A percentile compares a stretch with the other conserved stretches of the same genome.
Evolutionary conservation across 1,140 invertebrate species (phyloP).

Genomic region (Pogonomyrmex barbatus): DNA sequence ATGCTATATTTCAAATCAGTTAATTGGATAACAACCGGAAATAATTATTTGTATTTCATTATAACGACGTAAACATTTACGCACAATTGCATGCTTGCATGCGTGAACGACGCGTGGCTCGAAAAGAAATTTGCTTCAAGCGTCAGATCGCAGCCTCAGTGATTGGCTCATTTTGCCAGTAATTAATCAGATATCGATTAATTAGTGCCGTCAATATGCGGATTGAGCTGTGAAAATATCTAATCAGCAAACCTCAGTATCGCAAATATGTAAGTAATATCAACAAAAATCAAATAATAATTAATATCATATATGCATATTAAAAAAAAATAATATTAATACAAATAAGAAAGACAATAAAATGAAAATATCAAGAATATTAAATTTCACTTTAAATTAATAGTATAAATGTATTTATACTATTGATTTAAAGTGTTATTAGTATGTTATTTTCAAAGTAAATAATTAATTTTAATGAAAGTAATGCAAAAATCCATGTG

Average conservation of each 20-base stretch:
- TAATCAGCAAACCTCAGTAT: constrained; percentile 8
- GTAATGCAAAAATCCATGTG: neutral
- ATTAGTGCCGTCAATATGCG: constrained; percentile 47
- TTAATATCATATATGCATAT: neutral
- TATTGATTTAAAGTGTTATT: too few relatives aligned
- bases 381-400: neutral
- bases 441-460: neutral
- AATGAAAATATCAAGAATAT: neutral
- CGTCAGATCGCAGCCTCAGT: constrained; percentile 16
- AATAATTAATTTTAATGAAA: constrained; percentile 7
- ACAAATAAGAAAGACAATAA: neutral
- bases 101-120: constrained; percentile 65
- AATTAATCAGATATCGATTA: constrained; percentile 68
- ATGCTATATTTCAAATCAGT: constrained; percentile 18
- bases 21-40: constrained; percentile 74
- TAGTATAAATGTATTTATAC: neutral
- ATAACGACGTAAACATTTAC: constrained; percentile 74
- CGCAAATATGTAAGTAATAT: neutral
- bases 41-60: constrained; percentile 76
- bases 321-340: neutral
- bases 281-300: neutral
- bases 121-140: constrained; percentile 69
- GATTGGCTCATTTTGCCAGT: constrained; percentile 65
- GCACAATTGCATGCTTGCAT: constrained; percentile 50
- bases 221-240: constrained; percentile 43